Conservation (phyloP, 2,113 vertebrate genomes). For the Tylochromis polylepis region DNA sequence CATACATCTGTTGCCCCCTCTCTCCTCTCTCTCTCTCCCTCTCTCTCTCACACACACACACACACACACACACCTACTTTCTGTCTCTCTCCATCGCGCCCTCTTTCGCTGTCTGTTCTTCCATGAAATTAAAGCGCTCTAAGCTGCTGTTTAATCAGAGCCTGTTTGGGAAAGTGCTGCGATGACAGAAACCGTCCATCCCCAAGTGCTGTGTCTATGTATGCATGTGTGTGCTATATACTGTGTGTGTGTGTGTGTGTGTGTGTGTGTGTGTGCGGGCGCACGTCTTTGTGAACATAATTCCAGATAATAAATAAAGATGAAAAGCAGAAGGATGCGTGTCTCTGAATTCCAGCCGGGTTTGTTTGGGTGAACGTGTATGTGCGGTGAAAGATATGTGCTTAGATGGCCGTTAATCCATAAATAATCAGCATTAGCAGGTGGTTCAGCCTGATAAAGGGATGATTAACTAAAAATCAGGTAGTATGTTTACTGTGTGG, state of each 20-base stretch:
- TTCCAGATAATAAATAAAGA: background rate
- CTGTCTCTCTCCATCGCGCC: constrained; percentile 25
- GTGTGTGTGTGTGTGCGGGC: background rate
- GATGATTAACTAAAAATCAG: constrained; percentile 51
- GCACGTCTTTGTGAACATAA: background rate
- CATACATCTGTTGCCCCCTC: constrained; percentile 15
- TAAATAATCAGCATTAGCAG: constrained; percentile 42
- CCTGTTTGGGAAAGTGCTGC: constrained; percentile 70
- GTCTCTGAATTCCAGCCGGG: background rate
- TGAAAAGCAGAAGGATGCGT: background rate
- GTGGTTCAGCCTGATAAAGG: constrained; percentile 25
- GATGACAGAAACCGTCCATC: constrained; percentile 63
- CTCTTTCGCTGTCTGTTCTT: constrained; percentile 73
- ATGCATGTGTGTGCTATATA: constrained; percentile 2
- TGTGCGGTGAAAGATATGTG: background rate
- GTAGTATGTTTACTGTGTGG: constrained; percentile 46
- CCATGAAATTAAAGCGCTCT: constrained; percentile 77
- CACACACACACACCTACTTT: background rate
- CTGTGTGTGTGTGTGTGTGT: background rate
- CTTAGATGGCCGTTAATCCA: constrained; percentile 32
- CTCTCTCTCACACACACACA: background rate
- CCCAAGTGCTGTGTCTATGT: constrained; percentile 34
- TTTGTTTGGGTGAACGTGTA: background rate
- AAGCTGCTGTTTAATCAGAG: constrained; percentile 75
- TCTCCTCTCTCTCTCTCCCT: background rate